phyloP scores from a whole-genome alignment of 2,113 vertebrate genomes.

The Lepisosteus osseus region DNA sequence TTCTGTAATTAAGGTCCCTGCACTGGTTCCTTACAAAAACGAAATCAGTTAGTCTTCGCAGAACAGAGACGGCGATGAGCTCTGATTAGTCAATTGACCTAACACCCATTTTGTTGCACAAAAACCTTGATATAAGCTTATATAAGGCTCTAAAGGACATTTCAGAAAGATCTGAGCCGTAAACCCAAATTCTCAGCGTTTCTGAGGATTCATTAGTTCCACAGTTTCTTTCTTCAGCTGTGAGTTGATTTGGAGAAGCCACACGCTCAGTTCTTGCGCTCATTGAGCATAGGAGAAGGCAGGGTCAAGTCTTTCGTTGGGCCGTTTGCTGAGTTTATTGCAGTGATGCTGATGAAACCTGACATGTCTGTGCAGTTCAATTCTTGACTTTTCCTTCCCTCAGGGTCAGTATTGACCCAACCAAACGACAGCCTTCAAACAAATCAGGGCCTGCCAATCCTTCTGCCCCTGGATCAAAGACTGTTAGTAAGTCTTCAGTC shows the following conservation, averaged over 20 bases:
- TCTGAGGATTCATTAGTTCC: neutral
- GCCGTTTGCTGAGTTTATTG: neutral
- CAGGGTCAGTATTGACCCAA: conserved; percentile 77
- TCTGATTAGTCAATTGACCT: no score
- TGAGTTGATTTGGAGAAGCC: conserved; percentile 38
- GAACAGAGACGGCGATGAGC: no score
- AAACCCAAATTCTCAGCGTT: no score
- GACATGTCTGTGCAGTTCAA: conserved; percentile 27
- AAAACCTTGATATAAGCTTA: no score
- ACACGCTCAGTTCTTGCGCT: neutral
- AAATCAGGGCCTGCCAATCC: conserved; percentile 67
- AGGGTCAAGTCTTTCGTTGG: neutral
- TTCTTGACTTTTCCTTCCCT: conserved; percentile 54
- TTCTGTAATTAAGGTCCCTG: no score
- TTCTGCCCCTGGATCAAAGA: conserved; percentile 66
- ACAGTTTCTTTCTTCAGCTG: conserved; percentile 14
- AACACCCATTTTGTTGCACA: no score
- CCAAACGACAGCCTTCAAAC: conserved; percentile 67
- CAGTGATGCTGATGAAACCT: conserved; percentile 3
- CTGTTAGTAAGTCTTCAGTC: conserved; percentile 75
- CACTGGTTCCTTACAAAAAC: no score
- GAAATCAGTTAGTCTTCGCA: no score
- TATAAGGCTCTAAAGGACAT: no score
- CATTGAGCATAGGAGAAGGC: neutral
- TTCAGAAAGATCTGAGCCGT: no score